Base-by-base conservation (phyloP, 2,888 invertebrate genomes). In the Vanessa cardui region DNA sequence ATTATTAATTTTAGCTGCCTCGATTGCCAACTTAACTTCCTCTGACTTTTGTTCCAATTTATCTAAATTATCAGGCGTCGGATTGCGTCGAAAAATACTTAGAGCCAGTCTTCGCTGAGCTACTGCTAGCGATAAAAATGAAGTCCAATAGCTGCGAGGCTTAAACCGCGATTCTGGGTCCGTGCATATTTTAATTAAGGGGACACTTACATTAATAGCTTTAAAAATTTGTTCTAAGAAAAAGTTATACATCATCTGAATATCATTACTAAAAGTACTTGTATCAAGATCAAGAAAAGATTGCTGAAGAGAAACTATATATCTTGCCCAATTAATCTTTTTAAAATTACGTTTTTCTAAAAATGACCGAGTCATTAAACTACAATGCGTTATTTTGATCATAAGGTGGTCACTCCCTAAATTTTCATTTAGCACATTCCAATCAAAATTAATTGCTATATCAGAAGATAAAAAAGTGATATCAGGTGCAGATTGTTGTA, bases 381-480 rank as follows among this genome's bases (percentile, higher is more conserved):
- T 12, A 6, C 49, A 16, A 47, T 16, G 39, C 7, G 33, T 52
- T 56, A 71, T 50, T 65, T 70, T 72, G n/a, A 74, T 72, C 44
- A 68, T 58, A 8, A 70, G 44, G 45, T 71, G 70, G 69, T 71
- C 70, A 46, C 71, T 73, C 1, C 68, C 71, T 20, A 72, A 44
- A 44, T 12, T 49, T 60, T 74, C 74, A 44, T 70, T 72, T 1
- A 44, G 33, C 12, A 70, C 65, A 6, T 21, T 6, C 72, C 71
- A 74, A n/a, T 64, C 20, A 44, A 67, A 56, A 2, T 71, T 20
- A 31, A 68, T 2, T 6, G 74, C 52, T 44, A 71, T 67, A 60
- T 74, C 74, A 7, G 65, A 16, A 0, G 71, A 61, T 12, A 31
- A 31, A 31, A 71, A 73, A 15, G 71, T 54, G 15, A 74, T 64